Evolutionary conservation across 2,888 invertebrate genomes (phyloP), one percentile per base, ranked within the genome.

Genomic region (Seira sanloemensis): DNA sequence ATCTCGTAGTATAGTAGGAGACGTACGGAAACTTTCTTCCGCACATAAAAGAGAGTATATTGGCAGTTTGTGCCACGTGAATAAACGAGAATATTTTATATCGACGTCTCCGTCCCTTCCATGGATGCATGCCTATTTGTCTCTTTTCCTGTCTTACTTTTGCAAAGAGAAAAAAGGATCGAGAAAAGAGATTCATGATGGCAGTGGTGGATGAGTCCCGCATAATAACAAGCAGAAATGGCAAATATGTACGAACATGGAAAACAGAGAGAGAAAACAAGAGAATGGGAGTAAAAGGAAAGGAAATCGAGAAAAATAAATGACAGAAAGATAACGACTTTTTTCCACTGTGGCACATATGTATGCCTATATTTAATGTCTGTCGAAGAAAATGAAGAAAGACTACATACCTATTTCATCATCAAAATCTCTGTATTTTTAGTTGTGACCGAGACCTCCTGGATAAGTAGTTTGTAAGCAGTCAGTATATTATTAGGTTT

Each of bases 241-340:
- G 12, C 5, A 37, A 37, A n/a, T n/a, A n/a, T n/a, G n/a, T n/a
- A n/a, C n/a, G n/a, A n/a, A 37, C 37, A 37, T 7, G 37, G 4
- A 37, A 37, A 37, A 37, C n/a, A 37, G 37, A 37, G 4, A 37
- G 12, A 37, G 37, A 12, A 37, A 7, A 7, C 37, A 37, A 37
- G 37, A 12, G 67, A 67, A 68, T 67, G 73, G 68, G 27, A 25
- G 72, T 26, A 81, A 74, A 74, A 68, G 73, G 73, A 73, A 54
- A 25, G 72, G 54, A 81, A 74, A 74, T 50, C 66, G 75, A 69
- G 69, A 73, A 37, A 37, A 37, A 78, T 68, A 78, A 78, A 81
- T 85, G 84, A 82, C 80, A 77, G 69, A 62, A 78, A 78, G 81
- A 81, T 81, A 81, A 81, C 81, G 81, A 81, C 81, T 81, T 81